These are phyloP conservation scores for Accipiter virgatus DNA, from an alignment of 2,113 vertebrate genomes.

Conservation along the genomic window DNA sequence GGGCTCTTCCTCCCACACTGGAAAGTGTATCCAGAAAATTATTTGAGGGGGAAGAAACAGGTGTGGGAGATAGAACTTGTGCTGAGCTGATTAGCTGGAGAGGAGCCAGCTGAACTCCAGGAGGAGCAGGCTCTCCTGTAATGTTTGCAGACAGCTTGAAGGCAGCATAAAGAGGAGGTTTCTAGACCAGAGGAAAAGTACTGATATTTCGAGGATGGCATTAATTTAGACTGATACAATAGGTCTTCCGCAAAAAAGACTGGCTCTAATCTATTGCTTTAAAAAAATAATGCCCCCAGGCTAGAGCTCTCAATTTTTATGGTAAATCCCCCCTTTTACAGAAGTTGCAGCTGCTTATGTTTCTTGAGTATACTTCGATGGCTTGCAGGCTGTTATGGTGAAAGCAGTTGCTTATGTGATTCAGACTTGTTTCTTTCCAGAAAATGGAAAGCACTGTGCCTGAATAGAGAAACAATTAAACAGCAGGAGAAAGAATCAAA, in stretches of 20 bases:
- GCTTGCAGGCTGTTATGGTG: background rate
- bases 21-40: background rate
- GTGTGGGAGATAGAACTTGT: background rate
- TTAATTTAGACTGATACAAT: background rate
- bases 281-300: too few species aligned
- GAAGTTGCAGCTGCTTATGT: background rate
- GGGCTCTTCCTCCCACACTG: background rate
- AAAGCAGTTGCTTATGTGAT: background rate
- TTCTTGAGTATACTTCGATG: background rate
- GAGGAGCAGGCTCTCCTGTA: background rate
- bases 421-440: background rate
- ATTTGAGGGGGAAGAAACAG: background rate
- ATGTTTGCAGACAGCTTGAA: background rate
- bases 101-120: background rate
- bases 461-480: background rate
- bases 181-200: background rate
- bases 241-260: background rate
- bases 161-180: background rate
- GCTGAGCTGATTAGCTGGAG: background rate
- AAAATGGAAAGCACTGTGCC: background rate
- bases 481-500: background rate
- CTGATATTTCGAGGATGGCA: background rate
- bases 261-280: background rate
- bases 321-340: background rate
- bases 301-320: background rate